phyloP scores from a whole-genome alignment of 1,140 invertebrate genomes.

The Neotoxoptera formosana region DNA sequence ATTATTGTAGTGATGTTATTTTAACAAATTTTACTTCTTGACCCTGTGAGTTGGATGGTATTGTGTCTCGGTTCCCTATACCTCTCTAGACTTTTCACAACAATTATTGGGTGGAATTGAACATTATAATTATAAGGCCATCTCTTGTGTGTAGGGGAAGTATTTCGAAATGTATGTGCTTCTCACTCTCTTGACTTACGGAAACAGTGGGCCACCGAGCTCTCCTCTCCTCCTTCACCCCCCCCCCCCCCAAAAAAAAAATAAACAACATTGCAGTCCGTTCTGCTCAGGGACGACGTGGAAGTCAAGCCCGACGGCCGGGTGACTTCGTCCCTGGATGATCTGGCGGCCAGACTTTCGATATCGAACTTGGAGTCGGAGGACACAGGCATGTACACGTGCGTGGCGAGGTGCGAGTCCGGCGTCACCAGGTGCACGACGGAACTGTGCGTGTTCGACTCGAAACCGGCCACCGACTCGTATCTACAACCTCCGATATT shows the following conservation, averaged over 20 bases:
- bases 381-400: conserved; percentile 75
- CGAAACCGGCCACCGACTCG: conserved; percentile 58
- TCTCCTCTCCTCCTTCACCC: neutral
- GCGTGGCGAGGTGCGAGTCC: conserved; percentile 74
- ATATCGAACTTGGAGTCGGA: conserved; percentile 66
- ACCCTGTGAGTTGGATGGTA: too few relatives aligned
- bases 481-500: conserved; percentile 66
- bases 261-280: neutral
- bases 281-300: conserved; percentile 66
- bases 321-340: conserved; percentile 64
- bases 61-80: neutral
- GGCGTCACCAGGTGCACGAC: conserved; percentile 70
- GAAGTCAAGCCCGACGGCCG: conserved; percentile 64
- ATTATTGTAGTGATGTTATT: too few relatives aligned
- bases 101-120: neutral
- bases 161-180: neutral
- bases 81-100: neutral
- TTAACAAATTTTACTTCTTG: too few relatives aligned
- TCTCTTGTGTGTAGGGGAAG: too few relatives aligned
- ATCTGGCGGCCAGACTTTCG: conserved; percentile 65
- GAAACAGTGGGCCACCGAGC: neutral
- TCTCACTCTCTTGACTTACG: neutral
- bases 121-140: neutral
- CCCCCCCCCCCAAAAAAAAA: neutral
- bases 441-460: conserved; percentile 64